Conservation (phyloP, 1,140 invertebrate genomes). For the Aphis gossypii region DNA sequence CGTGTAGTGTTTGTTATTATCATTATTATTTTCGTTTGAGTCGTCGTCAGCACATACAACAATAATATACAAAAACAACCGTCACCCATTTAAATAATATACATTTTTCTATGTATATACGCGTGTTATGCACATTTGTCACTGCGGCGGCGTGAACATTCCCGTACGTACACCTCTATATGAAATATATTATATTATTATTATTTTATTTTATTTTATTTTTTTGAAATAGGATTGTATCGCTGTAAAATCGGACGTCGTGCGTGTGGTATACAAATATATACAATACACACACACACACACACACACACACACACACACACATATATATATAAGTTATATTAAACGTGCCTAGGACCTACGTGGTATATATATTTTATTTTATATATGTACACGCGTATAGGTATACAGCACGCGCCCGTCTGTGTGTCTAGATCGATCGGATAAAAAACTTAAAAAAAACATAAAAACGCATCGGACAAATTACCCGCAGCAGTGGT, state of each 20-base stretch:
- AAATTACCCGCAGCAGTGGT: not conserved
- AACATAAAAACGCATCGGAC: not conserved
- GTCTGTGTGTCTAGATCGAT: not conserved
- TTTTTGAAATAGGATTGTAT: slow-evolving; percentile 7
- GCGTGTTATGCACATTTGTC: not conserved
- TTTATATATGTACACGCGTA: not conserved
- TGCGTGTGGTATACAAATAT: not conserved
- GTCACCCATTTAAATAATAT: slow-evolving; percentile 5
- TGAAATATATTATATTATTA: not conserved
- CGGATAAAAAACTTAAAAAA: not conserved
- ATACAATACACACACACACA: too few relatives aligned
- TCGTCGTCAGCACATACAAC: not conserved
- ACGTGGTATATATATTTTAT: too few relatives aligned
- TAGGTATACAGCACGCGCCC: not conserved
- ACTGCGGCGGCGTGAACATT: not conserved
- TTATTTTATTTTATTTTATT: not conserved
- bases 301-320: too few relatives aligned
- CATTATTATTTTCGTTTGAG: not conserved
- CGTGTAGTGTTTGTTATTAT: not conserved
- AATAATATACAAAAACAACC: not conserved
- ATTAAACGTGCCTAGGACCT: slow-evolving; percentile 7
- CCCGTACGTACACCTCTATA: not conserved
- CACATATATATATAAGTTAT: not conserved
- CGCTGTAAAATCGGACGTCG: slow-evolving; percentile 10
- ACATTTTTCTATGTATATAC: not conserved